Conservation (phyloP, 2,797 vertebrate genomes). For the Myripristis murdjan region DNA sequence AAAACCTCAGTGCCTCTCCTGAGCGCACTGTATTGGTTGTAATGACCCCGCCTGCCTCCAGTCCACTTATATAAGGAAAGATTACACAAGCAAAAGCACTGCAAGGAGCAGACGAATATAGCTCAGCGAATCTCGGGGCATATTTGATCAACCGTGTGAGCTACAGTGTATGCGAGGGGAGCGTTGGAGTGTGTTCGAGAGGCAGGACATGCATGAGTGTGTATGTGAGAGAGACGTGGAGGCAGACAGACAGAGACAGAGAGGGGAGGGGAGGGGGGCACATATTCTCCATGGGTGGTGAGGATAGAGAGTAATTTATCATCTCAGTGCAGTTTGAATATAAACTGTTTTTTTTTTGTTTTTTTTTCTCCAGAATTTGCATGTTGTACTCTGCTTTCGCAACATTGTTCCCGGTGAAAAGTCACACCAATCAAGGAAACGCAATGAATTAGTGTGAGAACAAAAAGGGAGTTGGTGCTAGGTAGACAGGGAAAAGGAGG, state of each 20-base stretch:
- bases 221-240: slow-evolving; percentile 57
- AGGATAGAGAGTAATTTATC: slow-evolving; percentile 66
- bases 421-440: slow-evolving; percentile 63
- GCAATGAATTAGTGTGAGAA: slow-evolving; percentile 65
- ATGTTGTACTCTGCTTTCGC: slow-evolving; percentile 62
- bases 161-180: slow-evolving; percentile 62
- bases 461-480: slow-evolving; percentile 54
- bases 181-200: slow-evolving; percentile 54
- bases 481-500: slow-evolving; percentile 42
- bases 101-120: slow-evolving; percentile 71
- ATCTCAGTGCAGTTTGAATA: slow-evolving; percentile 42
- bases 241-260: slow-evolving; percentile 37
- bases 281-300: slow-evolving; percentile 37
- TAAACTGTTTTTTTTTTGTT: slow-evolving; percentile 51
- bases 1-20: slow-evolving; percentile 42
- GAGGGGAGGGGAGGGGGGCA: slow-evolving; percentile 29
- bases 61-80: slow-evolving; percentile 79
- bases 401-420: slow-evolving; percentile 55
- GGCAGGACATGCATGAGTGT: slow-evolving; percentile 60
- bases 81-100: slow-evolving; percentile 75
- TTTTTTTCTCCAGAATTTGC: slow-evolving; percentile 50
- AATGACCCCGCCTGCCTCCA: slow-evolving; percentile 71
- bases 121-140: slow-evolving; percentile 59
- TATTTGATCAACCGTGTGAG: slow-evolving; percentile 71
- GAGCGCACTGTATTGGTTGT: slow-evolving; percentile 53